A percentile compares a stretch with the other conserved stretches of the same genome.
phyloP scores from a whole-genome alignment of 2,113 vertebrate species.

The Chaetorhynchus papuensis region DNA sequence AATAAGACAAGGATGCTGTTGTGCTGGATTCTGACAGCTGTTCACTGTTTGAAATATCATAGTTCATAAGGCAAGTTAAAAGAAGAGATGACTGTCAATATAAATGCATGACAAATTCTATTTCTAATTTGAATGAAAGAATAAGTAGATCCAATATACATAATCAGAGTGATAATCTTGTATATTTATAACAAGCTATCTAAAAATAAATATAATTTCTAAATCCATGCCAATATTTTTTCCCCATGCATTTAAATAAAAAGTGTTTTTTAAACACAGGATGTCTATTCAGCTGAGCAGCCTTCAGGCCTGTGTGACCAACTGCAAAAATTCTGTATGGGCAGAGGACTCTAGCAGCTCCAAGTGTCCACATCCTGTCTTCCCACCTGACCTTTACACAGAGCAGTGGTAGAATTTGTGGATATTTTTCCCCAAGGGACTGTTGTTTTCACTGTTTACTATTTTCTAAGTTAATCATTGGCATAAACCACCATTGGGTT shows the following conservation, averaged over 20 bases:
- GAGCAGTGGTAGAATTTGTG: neutral
- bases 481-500: neutral
- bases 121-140: neutral
- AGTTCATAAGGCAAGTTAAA: neutral
- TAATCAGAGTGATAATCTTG: neutral
- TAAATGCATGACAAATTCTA: neutral
- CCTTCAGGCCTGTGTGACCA: neutral
- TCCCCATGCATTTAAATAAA: neutral
- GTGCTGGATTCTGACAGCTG: neutral
- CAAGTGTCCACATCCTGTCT: neutral
- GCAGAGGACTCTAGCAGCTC: neutral
- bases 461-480: neutral
- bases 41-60: neutral
- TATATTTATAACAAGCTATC: neutral
- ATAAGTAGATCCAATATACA: neutral
- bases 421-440: neutral
- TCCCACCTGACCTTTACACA: neutral
- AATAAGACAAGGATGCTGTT: neutral
- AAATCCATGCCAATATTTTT: neutral
- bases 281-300: neutral
- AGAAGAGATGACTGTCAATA: neutral
- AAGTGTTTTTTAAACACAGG: neutral
- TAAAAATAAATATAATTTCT: neutral
- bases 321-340: neutral
- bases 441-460: neutral